phyloP scores from a whole-genome alignment of 2,797 vertebrate species.

The Diglossa cyanea region DNA sequence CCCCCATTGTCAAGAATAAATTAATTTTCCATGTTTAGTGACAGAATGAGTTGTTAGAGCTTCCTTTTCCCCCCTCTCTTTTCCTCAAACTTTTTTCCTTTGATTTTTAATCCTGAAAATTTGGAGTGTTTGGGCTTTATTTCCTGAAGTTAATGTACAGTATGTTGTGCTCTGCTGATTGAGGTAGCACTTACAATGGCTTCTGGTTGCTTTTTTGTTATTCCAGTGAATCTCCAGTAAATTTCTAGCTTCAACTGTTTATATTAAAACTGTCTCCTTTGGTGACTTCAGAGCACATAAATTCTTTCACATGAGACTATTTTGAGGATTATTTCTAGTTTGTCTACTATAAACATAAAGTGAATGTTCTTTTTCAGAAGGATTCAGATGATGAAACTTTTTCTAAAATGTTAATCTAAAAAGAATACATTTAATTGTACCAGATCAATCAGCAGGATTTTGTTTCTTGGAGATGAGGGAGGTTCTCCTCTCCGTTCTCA shows the following conservation, averaged over 20 bases:
- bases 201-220: not conserved
- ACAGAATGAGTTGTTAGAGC: not conserved
- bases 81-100: not conserved
- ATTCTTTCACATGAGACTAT: not conserved
- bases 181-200: not conserved
- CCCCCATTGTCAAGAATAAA: not conserved
- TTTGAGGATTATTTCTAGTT: not conserved
- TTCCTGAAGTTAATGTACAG: not conserved
- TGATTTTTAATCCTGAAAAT: not conserved
- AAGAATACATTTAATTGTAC: not conserved
- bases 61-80: not conserved
- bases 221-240: not conserved
- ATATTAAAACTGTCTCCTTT: not conserved
- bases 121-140: not conserved
- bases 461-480: not conserved
- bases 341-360: not conserved
- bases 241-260: not conserved
- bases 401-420: not conserved
- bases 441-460: not conserved
- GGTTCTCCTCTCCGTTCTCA: not conserved
- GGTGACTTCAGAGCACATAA: not conserved
- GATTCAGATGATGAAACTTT: not conserved
- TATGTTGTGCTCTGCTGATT: not conserved
- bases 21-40: not conserved
- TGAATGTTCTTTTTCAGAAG: not conserved